Percentiles rank a stretch among this genome's conserved stretches.
Conservation (phyloP, 2,797 vertebrate genomes). For the Falco biarmicus region DNA sequence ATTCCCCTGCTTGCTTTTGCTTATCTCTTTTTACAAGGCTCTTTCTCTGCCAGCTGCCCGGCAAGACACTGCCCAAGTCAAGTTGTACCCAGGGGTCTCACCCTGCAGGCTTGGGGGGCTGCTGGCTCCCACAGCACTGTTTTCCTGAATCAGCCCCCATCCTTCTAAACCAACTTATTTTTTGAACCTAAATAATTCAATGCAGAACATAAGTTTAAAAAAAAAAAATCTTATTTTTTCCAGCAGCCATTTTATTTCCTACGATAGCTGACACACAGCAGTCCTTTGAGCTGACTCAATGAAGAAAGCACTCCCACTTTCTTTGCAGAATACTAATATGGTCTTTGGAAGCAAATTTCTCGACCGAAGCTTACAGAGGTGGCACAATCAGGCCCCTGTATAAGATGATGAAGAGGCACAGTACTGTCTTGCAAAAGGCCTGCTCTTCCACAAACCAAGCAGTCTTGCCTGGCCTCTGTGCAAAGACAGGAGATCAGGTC, state of each 20-base stretch:
- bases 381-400: background rate
- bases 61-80: background rate
- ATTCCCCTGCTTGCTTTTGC: background rate
- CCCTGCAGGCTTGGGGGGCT: background rate
- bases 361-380: background rate
- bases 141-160: background rate
- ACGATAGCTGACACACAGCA: background rate
- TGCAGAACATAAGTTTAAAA: background rate
- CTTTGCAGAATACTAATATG: constrained; percentile 20
- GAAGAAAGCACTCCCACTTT: constrained; percentile 2
- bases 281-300: constrained; percentile 19
- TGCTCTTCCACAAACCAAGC: background rate
- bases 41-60: background rate
- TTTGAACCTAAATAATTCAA: background rate
- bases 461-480: background rate
- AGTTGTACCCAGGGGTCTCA: background rate
- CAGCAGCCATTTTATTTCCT: background rate
- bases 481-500: background rate
- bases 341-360: background rate
- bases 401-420: background rate
- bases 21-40: background rate
- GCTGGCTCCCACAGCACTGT: background rate
- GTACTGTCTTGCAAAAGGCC: background rate
- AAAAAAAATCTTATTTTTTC: background rate
- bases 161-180: background rate